Evolutionary conservation across 2,888 invertebrate species (phyloP), one percentile per base, ranked within the genome.

Genomic region (Zaprionus lineosus): DNA sequence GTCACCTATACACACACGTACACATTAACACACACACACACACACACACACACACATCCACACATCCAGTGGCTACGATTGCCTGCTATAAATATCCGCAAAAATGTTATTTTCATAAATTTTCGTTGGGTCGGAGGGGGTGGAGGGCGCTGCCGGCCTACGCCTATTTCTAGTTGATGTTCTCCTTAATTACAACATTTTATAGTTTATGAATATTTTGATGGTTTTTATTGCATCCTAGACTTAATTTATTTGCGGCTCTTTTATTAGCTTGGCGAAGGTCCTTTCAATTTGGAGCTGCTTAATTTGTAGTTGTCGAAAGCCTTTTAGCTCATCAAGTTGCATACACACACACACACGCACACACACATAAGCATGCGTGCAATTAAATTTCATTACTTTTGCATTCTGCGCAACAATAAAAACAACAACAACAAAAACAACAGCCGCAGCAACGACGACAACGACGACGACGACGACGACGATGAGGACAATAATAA

Each of bases 41-140:
- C n/a, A 44, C 24, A 43, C n/a, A 14, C 19, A 34, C 1, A 24
- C n/a, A 21, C 12, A 24, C 11, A 26, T 3, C 28, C 31, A 26
- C 31, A 26, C 5, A 33, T 15, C 9, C 24, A 21, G 18, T 0
- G 47, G 21, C 12, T n/a, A n/a, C n/a, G n/a, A 6, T 29, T 44
- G 9, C 12, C 15, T 37, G 61, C 73, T 73, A 67, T 62, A 67
- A 73, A 70, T 70, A 73, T 53, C 24, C 24, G 28, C 31, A 47
- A 37, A 56, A 26, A 56, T 43, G 26, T 16, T 66, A 57, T 63
- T 66, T 63, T 37, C 40, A 69, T 37, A 19, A 19, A 41, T 44
- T 50, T 33, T 34, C 18, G 26, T 43, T 19, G 4, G 14, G 11
- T n/a, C n/a, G 4, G 29, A 11, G n/a, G 3, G 11, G 29, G 4